These are phyloP conservation scores for Eremobia ochroleuca DNA, from an alignment of 2,888 invertebrate genomes.

Conservation along the genomic window DNA sequence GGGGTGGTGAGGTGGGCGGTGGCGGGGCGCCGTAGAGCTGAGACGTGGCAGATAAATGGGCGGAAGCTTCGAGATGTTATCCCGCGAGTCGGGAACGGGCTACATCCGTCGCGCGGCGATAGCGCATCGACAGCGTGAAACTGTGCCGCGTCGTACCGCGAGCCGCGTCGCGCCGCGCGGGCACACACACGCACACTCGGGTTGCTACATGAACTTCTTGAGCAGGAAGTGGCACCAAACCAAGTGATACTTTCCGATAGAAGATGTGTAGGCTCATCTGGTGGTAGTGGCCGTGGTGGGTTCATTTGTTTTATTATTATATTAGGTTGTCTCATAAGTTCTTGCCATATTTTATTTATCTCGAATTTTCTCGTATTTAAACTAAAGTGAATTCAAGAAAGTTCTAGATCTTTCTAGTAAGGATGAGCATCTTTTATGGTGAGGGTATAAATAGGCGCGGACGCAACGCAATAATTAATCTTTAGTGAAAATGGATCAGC, in stretches of 20 bases:
- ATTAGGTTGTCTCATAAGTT: no score
- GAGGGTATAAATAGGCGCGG: no score
- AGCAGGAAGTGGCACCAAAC: background rate
- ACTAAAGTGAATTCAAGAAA: no score
- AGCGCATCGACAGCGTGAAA: constrained; percentile 64
- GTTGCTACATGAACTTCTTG: background rate
- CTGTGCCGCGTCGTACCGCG: background rate
- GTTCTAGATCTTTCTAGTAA: no score
- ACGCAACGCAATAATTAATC: no score
- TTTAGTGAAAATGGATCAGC: no score
- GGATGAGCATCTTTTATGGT: no score
- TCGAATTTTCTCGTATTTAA: no score
- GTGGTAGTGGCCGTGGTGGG: no score
- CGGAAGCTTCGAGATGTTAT: constrained; percentile 76
- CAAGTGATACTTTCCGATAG: background rate
- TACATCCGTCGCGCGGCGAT: constrained; percentile 70
- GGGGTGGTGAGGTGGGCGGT: constrained; percentile 24
- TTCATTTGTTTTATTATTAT: no score
- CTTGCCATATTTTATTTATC: no score
- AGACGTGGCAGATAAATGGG: constrained; percentile 75
- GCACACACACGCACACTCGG: background rate
- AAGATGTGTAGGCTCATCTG: background rate
- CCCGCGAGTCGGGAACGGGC: constrained; percentile 67
- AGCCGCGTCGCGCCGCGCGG: background rate
- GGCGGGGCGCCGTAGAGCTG: constrained; percentile 29